A percentile compares a stretch with the other conserved stretches of the same genome.
Evolutionary conservation across 2,888 invertebrate genomes (phyloP).

Genomic region (Sarcophaga rosellei): DNA sequence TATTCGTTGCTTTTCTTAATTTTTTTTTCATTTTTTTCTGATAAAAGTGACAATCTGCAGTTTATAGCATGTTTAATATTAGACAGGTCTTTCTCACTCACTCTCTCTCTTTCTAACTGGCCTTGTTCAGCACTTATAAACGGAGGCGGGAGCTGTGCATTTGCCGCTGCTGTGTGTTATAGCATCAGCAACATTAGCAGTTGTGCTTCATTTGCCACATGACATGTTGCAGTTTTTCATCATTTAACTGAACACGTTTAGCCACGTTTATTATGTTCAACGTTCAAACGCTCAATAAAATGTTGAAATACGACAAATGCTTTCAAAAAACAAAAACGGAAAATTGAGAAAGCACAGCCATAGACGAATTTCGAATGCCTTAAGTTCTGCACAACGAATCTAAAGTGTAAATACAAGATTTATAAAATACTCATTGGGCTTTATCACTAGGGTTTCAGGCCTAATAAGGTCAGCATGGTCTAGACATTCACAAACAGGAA

Average conservation of each 20-base stretch:
- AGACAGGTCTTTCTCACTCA: constrained; percentile 9
- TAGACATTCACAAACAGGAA: no score
- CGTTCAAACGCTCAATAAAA: constrained; percentile 65
- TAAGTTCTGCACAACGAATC: no score
- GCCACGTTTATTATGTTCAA: constrained; percentile 60
- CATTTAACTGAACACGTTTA: constrained; percentile 58
- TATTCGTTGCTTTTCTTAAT: neutral
- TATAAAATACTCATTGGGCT: no score
- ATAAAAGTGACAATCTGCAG: constrained; percentile 68
- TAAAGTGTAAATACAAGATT: no score
- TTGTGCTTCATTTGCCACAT: constrained; percentile 67
- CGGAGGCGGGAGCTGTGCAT: neutral
- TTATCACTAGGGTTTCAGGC: no score
- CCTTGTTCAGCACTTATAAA: no score
- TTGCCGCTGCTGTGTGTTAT: neutral
- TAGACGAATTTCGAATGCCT: no score
- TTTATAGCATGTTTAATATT: constrained; percentile 53
- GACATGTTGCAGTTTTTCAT: constrained; percentile 63
- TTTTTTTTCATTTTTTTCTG: constrained; percentile 30
- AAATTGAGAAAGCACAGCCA: neutral
- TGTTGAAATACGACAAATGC: constrained; percentile 56
- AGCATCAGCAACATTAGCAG: constrained; percentile 37
- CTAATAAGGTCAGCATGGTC: no score
- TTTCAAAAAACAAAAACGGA: constrained; percentile 9
- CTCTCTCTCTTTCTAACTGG: no score